Evolutionary conservation across 2,888 invertebrate species (phyloP).

Genomic region (Machimus atricapillus): DNA sequence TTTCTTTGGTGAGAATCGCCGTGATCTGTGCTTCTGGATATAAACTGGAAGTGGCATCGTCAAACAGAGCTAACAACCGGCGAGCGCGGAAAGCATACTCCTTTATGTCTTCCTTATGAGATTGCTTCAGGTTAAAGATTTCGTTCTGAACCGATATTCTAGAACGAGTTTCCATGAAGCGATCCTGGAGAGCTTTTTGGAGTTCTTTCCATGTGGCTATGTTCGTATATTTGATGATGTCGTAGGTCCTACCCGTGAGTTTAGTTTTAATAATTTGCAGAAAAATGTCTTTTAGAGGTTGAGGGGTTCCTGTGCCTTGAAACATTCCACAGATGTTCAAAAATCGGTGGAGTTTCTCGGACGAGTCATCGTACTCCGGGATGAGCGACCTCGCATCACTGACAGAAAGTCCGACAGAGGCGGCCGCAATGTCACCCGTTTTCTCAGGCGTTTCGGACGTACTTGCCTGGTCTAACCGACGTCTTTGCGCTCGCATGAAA

Average conservation of each 20-base stretch:
- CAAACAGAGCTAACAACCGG: neutral
- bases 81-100: neutral
- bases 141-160: neutral
- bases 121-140: neutral
- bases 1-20: neutral
- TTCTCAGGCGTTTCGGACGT: neutral
- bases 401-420: neutral
- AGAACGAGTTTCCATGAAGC: neutral
- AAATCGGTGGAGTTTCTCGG: neutral
- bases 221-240: neutral
- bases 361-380: neutral
- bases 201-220: neutral
- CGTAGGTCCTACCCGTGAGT: neutral
- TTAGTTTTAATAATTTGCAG: neutral
- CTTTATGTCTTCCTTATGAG: neutral
- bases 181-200: neutral
- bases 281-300: neutral
- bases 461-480: neutral
- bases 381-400: neutral
- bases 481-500: neutral
- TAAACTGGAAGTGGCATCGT: neutral
- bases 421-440: neutral
- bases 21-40: neutral
- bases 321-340: neutral
- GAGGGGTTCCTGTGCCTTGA: neutral